Base-by-base conservation (phyloP, 2,888 invertebrate species). In the Taenaris catops region DNA sequence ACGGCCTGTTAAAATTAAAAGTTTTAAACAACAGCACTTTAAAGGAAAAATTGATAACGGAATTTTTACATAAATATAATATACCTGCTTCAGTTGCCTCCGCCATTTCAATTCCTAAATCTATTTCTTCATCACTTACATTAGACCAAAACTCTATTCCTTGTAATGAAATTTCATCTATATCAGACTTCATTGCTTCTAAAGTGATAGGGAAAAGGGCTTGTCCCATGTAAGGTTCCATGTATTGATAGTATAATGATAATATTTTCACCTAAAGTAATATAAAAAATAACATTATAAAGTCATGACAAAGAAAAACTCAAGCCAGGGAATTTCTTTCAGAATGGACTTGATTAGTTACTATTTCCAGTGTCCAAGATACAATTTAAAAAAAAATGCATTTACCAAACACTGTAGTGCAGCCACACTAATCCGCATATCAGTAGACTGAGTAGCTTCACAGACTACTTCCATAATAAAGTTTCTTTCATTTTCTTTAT, bases 131-230 rank as follows among this genome's bases (percentile, higher is more conserved):
- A 80, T 99, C 99, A 63, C 99, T 98, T 0, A 99, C 98, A 59
- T 98, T 99, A 2, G 98, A 99, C 99, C 99, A 99, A 86, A 99
- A 99, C 78, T 99, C 99, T 69, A 99, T 99, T 50, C 99, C 99
- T 88, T 99, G 99, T 36, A 99, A 89, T 8, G 97, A 94, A 33
- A 99, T 94, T 54, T 98, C 98, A 81, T 99, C 98, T 48, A 95
- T 91, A 46, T 97, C 96, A 8, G 96, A 96, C 70, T 97, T 97
- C 97, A 99, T 99, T 4, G 99, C 98, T 78, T 98, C 97, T 64
- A 99, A 87, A 4, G 99, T 98, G 38, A 99, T 99, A 12, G 99
- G 97, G 76, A 99, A 99, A 8, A 99, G 86, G 6, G 99, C 99
- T 63, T 94, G 96, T 0, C 94, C 96, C 99, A 99, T 99, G 66